Percentiles rank a stretch among this genome's conserved stretches.
Evolutionary conservation across 2,888 invertebrate genomes (phyloP).

Genomic region (Amblyjoppa fuscipennis): DNA sequence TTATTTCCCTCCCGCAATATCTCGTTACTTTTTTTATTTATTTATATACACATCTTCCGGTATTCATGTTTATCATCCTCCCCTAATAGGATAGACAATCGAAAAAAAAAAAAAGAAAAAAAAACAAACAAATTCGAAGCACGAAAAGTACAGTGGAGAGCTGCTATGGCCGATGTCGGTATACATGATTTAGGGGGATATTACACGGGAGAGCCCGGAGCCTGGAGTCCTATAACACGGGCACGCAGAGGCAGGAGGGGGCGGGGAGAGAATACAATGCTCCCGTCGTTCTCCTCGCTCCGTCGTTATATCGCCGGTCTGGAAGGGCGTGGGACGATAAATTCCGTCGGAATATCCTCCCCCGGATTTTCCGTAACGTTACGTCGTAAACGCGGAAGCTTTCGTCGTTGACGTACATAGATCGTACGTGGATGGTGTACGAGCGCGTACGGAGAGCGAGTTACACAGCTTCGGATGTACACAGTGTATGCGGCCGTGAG

Average conservation of each 20-base stretch:
- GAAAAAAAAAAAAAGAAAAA: neutral
- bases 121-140: neutral
- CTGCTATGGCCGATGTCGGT: conserved; percentile 1
- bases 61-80: neutral
- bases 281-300: conserved; percentile 15
- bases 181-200: conserved; percentile 9
- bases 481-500: neutral
- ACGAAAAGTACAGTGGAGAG: neutral
- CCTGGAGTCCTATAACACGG: conserved; percentile 29
- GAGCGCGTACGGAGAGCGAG: neutral
- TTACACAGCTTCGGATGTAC: conserved; percentile 1
- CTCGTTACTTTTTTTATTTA: too few species aligned
- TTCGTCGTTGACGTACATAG: conserved; percentile 4
- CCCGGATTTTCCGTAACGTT: conserved; percentile 51
- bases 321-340: conserved; percentile 35
- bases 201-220: neutral
- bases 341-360: conserved; percentile 43
- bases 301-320: neutral
- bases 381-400: conserved; percentile 39
- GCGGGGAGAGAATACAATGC: conserved; percentile 20
- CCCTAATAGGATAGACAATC: neutral
- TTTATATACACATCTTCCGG: neutral
- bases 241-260: neutral
- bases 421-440: neutral
- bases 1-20: too few species aligned